Evolutionary conservation across 2,797 vertebrate species (phyloP), one percentile per base, ranked within the genome.

Genomic region (Crenuchus spilurus): DNA sequence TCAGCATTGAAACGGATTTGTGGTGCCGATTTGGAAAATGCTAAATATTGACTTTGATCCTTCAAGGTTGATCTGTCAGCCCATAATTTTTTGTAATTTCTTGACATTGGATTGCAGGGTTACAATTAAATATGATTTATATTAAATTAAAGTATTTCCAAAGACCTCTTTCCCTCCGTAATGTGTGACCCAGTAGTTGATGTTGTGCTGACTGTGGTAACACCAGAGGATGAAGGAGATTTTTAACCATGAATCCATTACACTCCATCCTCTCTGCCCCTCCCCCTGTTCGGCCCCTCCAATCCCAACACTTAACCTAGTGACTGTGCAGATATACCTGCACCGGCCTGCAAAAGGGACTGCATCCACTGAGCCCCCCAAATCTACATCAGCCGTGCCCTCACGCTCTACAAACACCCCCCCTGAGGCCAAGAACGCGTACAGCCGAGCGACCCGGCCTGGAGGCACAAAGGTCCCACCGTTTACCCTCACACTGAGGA

Each of bases 321-420:
- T 94, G 86, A 92, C 88, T 74, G 92, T 93, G 58, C 93, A 93
- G 94, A 85, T 93, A 82, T 92, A 90, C 90, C 90, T 94, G 91
- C 89, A 87, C 88, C 90, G 79, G 76, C 82, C 88, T 22, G 68
- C 91, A 79, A 90, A 88, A 85, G 80, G 79, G 83, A 89, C 84
- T 81, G 89, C 84, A 85, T 83, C 83, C 75, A 80, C 64, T 80
- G 80, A 64, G 74, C 87, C 76, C 83, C 79, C 81, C 74, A 81
- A 87, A 82, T 85, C 85, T 83, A 24, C 87, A 75, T 82, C 84
- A 73, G 82, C 87, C 51, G 85, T 88, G 61, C 83, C 80, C 79
- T 60, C 85, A 49, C 81, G 75, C 77, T 79, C 85, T 76, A 75
- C 87, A 39, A 72, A 83, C 82, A 74, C 57, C 82, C 77, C 77